phyloP scores from a whole-genome alignment of 92 coral and sea anemone species.

The Diadumene lineata region DNA sequence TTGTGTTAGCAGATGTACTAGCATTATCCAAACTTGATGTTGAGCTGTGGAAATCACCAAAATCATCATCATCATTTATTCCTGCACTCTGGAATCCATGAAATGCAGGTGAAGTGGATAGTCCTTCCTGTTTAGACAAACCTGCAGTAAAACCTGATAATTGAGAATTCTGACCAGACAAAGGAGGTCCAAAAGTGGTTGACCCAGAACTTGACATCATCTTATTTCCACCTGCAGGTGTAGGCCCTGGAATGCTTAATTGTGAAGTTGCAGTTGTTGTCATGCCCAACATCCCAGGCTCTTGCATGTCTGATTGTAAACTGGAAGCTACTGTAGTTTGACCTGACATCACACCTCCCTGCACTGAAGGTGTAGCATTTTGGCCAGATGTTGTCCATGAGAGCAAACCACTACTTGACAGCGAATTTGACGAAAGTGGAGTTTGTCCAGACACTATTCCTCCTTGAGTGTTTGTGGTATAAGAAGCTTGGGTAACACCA shows the following conservation, averaged over 20 bases:
- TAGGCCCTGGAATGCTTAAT: too few species aligned
- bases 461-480: neutral
- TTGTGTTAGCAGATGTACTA: constrained; percentile 2
- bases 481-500: neutral
- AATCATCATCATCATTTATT: constrained; percentile 21
- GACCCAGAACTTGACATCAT: too few species aligned
- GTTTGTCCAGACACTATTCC: neutral
- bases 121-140: neutral
- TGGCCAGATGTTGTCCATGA: neutral
- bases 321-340: neutral
- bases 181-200: neutral
- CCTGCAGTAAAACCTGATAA: neutral
- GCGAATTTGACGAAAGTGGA: neutral
- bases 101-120: constrained; percentile 28
- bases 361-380: neutral
- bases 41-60: constrained; percentile 34
- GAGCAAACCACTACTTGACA: neutral
- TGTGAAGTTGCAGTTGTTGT: too few species aligned
- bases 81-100: constrained; percentile 26
- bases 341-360: neutral
- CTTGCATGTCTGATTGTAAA: neutral
- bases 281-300: neutral
- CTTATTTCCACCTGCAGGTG: constrained; percentile 4
- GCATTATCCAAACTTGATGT: constrained; percentile 25
- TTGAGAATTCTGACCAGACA: neutral